Conservation (phyloP, 2,113 vertebrate genomes). For the Oreochromis spilurus region DNA sequence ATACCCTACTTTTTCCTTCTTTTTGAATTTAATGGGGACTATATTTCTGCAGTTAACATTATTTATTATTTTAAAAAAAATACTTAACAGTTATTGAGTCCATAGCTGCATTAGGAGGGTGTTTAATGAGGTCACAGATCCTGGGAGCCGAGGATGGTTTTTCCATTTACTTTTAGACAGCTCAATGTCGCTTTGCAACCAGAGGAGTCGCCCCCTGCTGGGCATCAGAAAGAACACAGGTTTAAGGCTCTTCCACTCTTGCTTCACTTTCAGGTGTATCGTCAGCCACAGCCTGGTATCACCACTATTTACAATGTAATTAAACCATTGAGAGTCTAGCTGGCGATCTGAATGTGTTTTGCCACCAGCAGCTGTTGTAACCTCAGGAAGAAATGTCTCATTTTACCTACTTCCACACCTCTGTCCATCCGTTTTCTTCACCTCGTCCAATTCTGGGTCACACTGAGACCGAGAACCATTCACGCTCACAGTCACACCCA, state of each 20-base stretch:
- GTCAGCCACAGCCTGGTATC: not conserved
- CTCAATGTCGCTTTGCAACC: accelerated
- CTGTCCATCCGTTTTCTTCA: not conserved
- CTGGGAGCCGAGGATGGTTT: not conserved
- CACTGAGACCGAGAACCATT: not conserved
- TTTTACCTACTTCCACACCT: not conserved
- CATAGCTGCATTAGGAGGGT: not conserved
- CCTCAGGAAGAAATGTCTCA: not conserved
- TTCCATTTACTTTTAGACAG: not conserved
- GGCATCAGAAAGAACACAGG: not conserved
- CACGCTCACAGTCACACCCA: not conserved
- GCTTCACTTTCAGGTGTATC: not conserved
- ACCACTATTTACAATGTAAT: not conserved
- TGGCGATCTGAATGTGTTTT: not conserved
- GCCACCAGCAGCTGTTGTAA: not conserved
- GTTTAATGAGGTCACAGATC: not conserved
- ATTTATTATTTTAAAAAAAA: not conserved
- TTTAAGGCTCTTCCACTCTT: not conserved
- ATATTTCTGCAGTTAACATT: not conserved
- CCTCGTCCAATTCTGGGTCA: not conserved
- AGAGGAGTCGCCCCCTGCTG: not conserved
- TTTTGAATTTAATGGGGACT: not conserved
- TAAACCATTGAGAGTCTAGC: not conserved
- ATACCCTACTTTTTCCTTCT: not conserved
- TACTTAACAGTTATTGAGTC: not conserved